Evolutionary conservation across 2,113 vertebrate genomes (phyloP).

Genomic region (Pholis gunnellus): DNA sequence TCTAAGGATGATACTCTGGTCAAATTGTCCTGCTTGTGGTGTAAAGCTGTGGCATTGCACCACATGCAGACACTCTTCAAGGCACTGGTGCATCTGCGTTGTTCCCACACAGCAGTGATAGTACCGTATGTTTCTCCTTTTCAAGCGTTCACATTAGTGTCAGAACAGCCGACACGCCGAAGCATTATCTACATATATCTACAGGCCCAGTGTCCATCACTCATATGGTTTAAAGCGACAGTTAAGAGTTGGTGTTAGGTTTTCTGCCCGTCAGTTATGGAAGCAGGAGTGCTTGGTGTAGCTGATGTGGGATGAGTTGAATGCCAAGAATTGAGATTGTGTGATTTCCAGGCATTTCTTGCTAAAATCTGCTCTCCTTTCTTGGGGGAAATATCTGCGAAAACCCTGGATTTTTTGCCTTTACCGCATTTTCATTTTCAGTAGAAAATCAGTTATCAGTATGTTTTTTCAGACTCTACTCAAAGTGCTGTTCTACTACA

Average conservation of each 20-base stretch:
- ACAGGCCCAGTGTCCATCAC: slow-evolving; percentile 20
- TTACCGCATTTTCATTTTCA: no score
- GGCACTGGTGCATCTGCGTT: neutral
- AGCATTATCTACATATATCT: slow-evolving; percentile 13
- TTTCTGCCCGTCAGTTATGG: slow-evolving; percentile 16
- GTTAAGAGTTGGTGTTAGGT: slow-evolving; percentile 31
- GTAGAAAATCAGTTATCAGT: neutral
- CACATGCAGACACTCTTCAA: slow-evolving; percentile 16
- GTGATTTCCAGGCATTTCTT: slow-evolving; percentile 22
- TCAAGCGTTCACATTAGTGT: slow-evolving; percentile 7
- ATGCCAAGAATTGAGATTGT: slow-evolving; percentile 19
- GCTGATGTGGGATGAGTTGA: slow-evolving; percentile 26
- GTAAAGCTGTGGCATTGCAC: slow-evolving; percentile 15
- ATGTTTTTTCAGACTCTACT: neutral
- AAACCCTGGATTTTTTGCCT: neutral
- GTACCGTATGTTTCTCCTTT: slow-evolving; percentile 8
- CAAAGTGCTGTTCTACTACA: neutral
- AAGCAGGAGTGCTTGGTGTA: slow-evolving; percentile 44
- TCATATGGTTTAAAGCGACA: slow-evolving; percentile 10
- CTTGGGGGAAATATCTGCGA: neutral
- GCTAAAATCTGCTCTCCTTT: neutral
- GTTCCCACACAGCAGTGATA: slow-evolving; percentile 10
- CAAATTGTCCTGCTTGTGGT: slow-evolving; percentile 5
- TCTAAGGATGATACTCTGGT: slow-evolving; percentile 13
- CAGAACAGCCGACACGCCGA: slow-evolving; percentile 19